phyloP scores from a whole-genome alignment of 2,888 invertebrate genomes.

The Phania funesta region DNA sequence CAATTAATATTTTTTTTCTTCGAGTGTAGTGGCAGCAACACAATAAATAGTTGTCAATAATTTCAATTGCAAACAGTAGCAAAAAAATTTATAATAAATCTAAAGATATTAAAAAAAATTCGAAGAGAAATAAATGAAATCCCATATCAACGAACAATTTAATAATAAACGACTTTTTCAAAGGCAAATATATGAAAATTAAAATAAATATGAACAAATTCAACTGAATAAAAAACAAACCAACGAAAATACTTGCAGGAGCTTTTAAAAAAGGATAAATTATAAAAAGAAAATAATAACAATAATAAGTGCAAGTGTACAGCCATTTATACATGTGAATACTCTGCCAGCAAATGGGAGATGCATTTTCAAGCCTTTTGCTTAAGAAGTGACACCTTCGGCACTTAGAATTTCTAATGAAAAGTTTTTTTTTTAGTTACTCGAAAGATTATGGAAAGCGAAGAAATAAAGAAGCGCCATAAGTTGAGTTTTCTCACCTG shows the following conservation, averaged over 20 bases:
- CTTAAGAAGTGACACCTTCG: too few relatives aligned
- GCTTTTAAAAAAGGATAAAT: too few relatives aligned
- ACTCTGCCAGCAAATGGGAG: too few relatives aligned
- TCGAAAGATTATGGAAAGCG: too few relatives aligned
- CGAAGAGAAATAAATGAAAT: constrained; percentile 25
- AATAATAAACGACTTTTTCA: constrained; percentile 56
- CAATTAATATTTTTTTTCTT: constrained; percentile 22
- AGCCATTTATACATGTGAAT: too few relatives aligned
- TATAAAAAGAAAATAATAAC: too few relatives aligned
- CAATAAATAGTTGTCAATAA: constrained; percentile 44
- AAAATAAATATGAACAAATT: constrained; percentile 45
- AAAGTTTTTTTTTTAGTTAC: too few relatives aligned
- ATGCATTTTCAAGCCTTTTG: too few relatives aligned
- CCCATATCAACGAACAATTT: constrained; percentile 40
- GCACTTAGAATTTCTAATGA: too few relatives aligned
- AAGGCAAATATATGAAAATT: constrained; percentile 50
- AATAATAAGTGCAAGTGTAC: too few relatives aligned
- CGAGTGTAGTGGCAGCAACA: constrained; percentile 27
- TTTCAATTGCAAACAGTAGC: constrained; percentile 9
- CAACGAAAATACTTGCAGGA: neutral
- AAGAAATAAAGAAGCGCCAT: too few relatives aligned
- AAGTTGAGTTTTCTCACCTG: too few relatives aligned
- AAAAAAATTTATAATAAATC: constrained; percentile 36
- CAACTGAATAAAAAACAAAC: constrained; percentile 1
- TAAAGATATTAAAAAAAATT: constrained; percentile 25